Evolutionary conservation across 2,888 invertebrate genomes (phyloP).

Genomic region (Liopterus haemorrhoidalis): DNA sequence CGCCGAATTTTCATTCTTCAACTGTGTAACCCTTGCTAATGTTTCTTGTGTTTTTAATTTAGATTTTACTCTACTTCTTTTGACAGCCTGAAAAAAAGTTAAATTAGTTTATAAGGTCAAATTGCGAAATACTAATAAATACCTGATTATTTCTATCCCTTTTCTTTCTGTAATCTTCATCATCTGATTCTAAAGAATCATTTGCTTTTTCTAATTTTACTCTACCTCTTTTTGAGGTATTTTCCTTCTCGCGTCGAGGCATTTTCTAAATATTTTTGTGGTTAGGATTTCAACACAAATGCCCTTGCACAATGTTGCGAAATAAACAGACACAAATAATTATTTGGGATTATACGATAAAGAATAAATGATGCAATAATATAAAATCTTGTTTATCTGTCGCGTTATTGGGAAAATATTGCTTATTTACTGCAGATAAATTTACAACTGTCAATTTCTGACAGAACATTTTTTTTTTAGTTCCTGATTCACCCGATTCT

Average conservation of each 20-base stretch:
- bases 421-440: no score
- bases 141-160: slow-evolving; percentile 76
- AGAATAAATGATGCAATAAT: no score
- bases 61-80: slow-evolving; percentile 72
- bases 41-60: slow-evolving; percentile 74
- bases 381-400: no score
- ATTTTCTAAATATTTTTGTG: slow-evolving; percentile 11
- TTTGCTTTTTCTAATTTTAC: slow-evolving; percentile 47
- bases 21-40: slow-evolving; percentile 63
- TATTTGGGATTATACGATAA: no score
- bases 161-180: slow-evolving; percentile 64
- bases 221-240: slow-evolving; percentile 37
- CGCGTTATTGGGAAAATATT: no score
- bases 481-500: no score
- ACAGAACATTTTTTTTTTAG: no score
- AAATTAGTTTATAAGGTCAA: slow-evolving; percentile 10
- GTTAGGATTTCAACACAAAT: slow-evolving; percentile 4
- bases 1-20: slow-evolving; percentile 73
- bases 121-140: slow-evolving; percentile 1
- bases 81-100: slow-evolving; percentile 61
- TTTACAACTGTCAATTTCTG: no score
- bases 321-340: not conserved
- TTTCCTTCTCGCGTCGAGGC: slow-evolving; percentile 18
- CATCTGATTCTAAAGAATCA: slow-evolving; percentile 61
- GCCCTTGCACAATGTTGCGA: slow-evolving; percentile 20